Evolutionary conservation across 2,888 invertebrate species (phyloP).

Genomic region (Phortica magna): DNA sequence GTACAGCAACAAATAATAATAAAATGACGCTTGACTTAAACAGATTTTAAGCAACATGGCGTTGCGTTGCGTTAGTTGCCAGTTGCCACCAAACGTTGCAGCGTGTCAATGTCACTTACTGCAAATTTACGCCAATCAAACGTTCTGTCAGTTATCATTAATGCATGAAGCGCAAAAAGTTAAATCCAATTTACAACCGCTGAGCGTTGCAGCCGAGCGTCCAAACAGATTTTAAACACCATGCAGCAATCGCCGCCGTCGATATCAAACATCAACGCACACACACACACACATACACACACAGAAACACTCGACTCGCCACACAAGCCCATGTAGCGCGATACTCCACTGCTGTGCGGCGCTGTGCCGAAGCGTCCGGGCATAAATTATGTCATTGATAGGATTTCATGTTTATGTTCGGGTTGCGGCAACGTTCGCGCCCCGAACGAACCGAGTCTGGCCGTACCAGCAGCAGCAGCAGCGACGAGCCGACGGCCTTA

Average conservation of each 20-base stretch:
- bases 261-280: neutral
- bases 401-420: conserved; percentile 26
- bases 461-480: too few species aligned
- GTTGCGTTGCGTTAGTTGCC: too few species aligned
- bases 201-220: neutral
- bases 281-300: conserved; percentile 1
- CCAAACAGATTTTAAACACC: conserved; percentile 22
- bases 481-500: neutral
- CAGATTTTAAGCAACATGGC: too few species aligned
- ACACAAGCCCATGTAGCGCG: neutral
- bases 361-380: conserved; percentile 14
- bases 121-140: conserved; percentile 33
- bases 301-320: neutral
- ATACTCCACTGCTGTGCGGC: neutral
- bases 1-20: neutral
- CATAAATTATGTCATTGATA: conserved; percentile 33
- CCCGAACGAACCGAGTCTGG: neutral
- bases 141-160: conserved; percentile 33
- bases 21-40: neutral
- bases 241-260: neutral
- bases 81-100: neutral
- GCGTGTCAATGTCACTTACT: conserved; percentile 31
- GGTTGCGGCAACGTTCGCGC: neutral
- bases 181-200: conserved; percentile 31
- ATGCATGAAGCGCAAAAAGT: conserved; percentile 21